These are phyloP conservation scores for Phaethornis superciliosus DNA, from an alignment of 2,113 vertebrate genomes.

Conservation along the genomic window DNA sequence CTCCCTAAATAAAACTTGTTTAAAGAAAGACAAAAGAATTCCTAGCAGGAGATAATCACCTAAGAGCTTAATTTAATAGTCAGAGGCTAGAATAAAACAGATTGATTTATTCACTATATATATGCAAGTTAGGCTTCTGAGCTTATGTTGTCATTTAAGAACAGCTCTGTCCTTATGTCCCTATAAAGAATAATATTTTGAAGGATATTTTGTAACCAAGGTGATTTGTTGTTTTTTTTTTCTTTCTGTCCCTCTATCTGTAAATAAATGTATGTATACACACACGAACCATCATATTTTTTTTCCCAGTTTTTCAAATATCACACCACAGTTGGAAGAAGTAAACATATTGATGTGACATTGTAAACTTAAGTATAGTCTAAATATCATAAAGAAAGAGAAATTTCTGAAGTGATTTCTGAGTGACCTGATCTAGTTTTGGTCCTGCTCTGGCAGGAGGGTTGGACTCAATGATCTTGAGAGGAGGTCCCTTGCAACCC, in stretches of 20 bases:
- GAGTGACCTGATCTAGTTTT: too few species aligned
- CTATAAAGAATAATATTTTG: neutral
- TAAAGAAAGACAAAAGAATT: constrained; percentile 12
- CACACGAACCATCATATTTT: neutral
- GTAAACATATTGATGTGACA: neutral
- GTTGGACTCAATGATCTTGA: too few species aligned
- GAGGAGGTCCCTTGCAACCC: too few species aligned
- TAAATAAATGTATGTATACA: neutral
- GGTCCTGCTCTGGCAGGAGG: too few species aligned
- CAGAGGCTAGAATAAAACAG: neutral
- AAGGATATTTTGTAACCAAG: neutral
- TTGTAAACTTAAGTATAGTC: neutral
- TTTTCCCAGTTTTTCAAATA: neutral
- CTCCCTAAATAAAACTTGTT: constrained; percentile 2
- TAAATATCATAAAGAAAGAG: neutral
- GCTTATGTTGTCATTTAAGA: neutral
- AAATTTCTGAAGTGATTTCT: neutral
- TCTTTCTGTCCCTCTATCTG: accelerated
- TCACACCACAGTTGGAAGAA: neutral
- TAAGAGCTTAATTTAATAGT: constrained; percentile 15
- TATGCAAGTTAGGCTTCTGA: neutral
- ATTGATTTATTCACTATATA: constrained; percentile 41
- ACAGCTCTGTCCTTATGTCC: neutral
- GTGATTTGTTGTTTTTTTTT: neutral
- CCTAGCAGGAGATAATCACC: neutral